A percentile compares a stretch with the other conserved stretches of the same genome.
Conservation (phyloP, 2,797 vertebrate genomes). For the Pseudotriccus pelzelni region DNA sequence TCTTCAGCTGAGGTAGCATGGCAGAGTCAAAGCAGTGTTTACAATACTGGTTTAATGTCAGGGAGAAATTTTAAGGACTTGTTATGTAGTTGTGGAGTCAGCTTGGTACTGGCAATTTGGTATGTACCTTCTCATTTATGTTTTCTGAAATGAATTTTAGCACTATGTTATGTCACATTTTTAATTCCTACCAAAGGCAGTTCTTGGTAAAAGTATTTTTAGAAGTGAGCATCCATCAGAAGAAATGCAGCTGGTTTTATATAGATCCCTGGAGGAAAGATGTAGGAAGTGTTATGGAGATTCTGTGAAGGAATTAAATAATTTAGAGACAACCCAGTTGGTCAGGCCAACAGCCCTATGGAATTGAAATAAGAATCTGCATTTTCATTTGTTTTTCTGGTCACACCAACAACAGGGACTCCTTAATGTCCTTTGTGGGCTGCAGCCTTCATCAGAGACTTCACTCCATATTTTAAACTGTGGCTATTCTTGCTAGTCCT, state of each 20-base stretch:
- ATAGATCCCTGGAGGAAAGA: slow-evolving; percentile 8
- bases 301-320: neutral
- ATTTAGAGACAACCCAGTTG: neutral
- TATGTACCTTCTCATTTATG: neutral
- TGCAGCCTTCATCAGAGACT: neutral
- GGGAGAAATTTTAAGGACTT: neutral
- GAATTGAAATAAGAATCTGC: neutral
- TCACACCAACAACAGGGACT: neutral
- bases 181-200: slow-evolving; percentile 3
- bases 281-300: neutral
- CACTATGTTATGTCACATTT: neutral
- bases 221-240: neutral
- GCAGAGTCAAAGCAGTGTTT: neutral
- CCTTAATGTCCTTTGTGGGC: neutral
- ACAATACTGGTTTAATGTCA: neutral
- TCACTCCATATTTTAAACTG: neutral
- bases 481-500: neutral
- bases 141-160: neutral
- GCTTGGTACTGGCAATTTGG: neutral
- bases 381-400: neutral
- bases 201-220: slow-evolving; percentile 21
- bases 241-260: slow-evolving; percentile 10
- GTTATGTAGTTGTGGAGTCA: neutral
- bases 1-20: neutral
- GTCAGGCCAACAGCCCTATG: neutral